phyloP scores from a whole-genome alignment of 2,113 vertebrate genomes.

The Pomatostomus ruficeps region DNA sequence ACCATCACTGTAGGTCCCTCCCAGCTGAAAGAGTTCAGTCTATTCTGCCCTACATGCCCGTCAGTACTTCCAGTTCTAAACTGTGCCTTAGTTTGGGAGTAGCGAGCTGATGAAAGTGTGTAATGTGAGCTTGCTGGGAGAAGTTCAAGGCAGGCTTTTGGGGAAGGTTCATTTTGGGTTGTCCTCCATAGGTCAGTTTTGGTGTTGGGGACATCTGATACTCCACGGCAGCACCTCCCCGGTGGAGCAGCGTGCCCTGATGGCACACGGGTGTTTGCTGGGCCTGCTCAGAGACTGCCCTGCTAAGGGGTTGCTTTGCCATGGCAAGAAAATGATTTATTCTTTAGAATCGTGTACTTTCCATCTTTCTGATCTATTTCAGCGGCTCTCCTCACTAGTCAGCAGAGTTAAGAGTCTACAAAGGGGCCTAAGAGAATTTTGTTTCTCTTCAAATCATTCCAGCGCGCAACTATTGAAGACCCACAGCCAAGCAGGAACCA shows the following conservation, averaged over 20 bases:
- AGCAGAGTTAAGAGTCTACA: not conserved
- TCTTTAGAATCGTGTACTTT: not conserved
- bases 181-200: not conserved
- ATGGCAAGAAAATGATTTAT: not conserved
- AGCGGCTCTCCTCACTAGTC: not conserved
- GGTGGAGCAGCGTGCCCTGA: not conserved
- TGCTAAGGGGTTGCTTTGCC: not conserved
- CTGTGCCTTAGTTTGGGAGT: not conserved
- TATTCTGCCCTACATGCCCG: not conserved
- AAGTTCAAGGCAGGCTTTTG: not conserved
- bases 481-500: not conserved
- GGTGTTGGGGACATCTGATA: not conserved
- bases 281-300: not conserved
- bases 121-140: not conserved
- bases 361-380: not conserved
- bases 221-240: not conserved
- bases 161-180: not conserved
- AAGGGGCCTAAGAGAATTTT: not conserved
- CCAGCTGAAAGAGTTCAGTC: not conserved
- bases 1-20: rapidly evolving
- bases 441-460: not conserved
- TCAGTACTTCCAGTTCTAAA: not conserved
- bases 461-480: not conserved
- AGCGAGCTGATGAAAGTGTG: not conserved
- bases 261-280: not conserved